These are phyloP conservation scores for Prionailurus bengalensis DNA, from an alignment of 2,113 vertebrate genomes.

Conservation along the genomic window DNA sequence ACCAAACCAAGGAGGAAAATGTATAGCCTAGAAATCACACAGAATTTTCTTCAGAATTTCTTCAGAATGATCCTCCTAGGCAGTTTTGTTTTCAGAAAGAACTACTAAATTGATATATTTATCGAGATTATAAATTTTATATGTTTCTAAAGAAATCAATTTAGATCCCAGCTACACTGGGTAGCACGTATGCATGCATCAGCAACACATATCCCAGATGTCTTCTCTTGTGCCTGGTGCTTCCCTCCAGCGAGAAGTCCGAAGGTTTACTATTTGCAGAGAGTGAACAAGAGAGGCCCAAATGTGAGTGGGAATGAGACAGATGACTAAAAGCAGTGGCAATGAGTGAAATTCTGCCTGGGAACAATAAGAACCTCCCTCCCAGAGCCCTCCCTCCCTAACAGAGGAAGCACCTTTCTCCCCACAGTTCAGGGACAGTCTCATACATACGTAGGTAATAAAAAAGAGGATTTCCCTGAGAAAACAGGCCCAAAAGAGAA, in stretches of 20 bases:
- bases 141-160: background rate
- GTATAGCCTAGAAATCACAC: background rate
- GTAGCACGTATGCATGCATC: background rate
- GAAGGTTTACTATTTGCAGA: background rate
- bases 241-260: background rate
- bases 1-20: conserved; percentile 60
- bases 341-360: background rate
- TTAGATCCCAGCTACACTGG: background rate
- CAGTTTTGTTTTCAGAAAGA: background rate
- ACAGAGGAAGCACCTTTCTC: background rate
- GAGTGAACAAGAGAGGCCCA: background rate
- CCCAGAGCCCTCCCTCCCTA: background rate
- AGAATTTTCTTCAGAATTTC: background rate
- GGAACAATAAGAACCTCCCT: background rate
- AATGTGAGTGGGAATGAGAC: background rate
- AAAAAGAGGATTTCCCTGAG: background rate
- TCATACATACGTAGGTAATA: background rate
- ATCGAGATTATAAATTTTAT: background rate
- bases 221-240: background rate
- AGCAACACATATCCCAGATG: background rate
- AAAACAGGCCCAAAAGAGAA: background rate
- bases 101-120: background rate
- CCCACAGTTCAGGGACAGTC: background rate
- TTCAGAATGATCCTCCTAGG: background rate
- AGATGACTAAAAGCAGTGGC: background rate